Percentiles rank a stretch among this genome's conserved stretches.
Evolutionary conservation across 2,888 invertebrate species (phyloP).

Genomic region (Mantis religiosa): DNA sequence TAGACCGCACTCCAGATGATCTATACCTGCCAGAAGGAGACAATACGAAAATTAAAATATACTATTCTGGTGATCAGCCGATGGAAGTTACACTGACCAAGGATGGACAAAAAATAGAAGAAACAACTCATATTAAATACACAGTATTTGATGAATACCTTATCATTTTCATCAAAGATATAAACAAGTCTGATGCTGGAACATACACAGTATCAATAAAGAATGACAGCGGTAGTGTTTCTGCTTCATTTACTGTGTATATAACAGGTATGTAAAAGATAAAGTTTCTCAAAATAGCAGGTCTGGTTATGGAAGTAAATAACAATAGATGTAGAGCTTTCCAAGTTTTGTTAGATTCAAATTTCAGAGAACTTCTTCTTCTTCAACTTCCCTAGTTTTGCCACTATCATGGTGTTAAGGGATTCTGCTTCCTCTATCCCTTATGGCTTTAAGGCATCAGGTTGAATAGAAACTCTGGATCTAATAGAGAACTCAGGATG

Average conservation of each 20-base stretch:
- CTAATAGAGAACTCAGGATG: too few species aligned
- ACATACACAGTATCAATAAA: constrained; percentile 79
- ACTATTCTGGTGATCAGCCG: constrained; percentile 94
- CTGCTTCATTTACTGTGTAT: constrained; percentile 76
- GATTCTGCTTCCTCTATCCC: too few species aligned
- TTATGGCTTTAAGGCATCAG: too few species aligned
- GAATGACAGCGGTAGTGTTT: constrained; percentile 86
- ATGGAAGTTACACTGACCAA: constrained; percentile 81
- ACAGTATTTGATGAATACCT: constrained; percentile 96
- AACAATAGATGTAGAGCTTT: too few species aligned
- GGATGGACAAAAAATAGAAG: constrained; percentile 73
- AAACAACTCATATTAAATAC: constrained; percentile 76
- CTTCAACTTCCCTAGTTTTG: too few species aligned
- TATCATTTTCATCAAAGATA: constrained; percentile 90
- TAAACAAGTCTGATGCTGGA: constrained; percentile 85
- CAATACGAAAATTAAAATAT: constrained; percentile 95
- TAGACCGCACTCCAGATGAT: constrained; percentile 85
- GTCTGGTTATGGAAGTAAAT: too few species aligned
- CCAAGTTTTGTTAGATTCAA: too few species aligned
- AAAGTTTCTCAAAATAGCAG: not conserved
- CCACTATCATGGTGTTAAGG: too few species aligned
- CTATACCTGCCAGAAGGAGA: constrained; percentile 89
- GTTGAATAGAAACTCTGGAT: too few species aligned
- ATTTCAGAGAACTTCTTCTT: too few species aligned
- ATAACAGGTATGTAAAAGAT: constrained; percentile 64